Percentiles rank a stretch among this genome's conserved stretches.
Conservation (phyloP, 1,140 invertebrate genomes). For the Drosophila tsacasi region DNA sequence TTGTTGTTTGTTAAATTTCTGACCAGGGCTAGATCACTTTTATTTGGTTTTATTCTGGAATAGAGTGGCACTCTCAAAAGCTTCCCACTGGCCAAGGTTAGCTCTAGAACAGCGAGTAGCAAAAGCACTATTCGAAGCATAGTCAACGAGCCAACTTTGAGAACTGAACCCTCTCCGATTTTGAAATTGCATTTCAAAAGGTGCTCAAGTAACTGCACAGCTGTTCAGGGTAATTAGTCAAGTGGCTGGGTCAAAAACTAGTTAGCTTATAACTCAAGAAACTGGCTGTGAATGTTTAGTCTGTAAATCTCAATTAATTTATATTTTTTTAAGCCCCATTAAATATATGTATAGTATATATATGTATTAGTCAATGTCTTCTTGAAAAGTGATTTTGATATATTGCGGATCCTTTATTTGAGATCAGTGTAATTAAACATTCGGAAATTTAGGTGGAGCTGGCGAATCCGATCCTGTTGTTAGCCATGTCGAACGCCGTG, state of each 20-base stretch:
- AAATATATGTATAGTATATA: too few species aligned
- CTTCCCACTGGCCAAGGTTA: not conserved
- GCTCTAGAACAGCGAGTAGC: not conserved
- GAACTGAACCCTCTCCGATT: conserved; percentile 27
- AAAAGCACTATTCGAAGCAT: conserved; percentile 35
- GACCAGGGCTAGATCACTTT: conserved; percentile 8
- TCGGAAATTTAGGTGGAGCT: not conserved
- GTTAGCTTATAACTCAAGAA: not conserved
- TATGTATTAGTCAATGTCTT: too few species aligned
- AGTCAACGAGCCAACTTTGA: conserved; percentile 2
- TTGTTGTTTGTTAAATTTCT: not conserved
- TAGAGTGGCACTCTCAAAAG: conserved; percentile 33
- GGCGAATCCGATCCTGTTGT: conserved; percentile 35
- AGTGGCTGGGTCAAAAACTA: not conserved
- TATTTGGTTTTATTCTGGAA: not conserved
- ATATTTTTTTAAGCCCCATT: not conserved
- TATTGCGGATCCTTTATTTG: not conserved
- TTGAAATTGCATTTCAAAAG: not conserved
- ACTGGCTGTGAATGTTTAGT: not conserved
- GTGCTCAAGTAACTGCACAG: conserved; percentile 25
- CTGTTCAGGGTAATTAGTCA: conserved; percentile 39
- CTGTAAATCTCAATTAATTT: not conserved
- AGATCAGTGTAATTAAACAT: conserved; percentile 18
- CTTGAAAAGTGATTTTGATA: not conserved
- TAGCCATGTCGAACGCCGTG: conserved; percentile 15